Percentiles rank a stretch among this genome's conserved stretches.
These are phyloP conservation scores for Danio rerio DNA, from an alignment of 2,113 vertebrate species.

Conservation along the genomic window DNA sequence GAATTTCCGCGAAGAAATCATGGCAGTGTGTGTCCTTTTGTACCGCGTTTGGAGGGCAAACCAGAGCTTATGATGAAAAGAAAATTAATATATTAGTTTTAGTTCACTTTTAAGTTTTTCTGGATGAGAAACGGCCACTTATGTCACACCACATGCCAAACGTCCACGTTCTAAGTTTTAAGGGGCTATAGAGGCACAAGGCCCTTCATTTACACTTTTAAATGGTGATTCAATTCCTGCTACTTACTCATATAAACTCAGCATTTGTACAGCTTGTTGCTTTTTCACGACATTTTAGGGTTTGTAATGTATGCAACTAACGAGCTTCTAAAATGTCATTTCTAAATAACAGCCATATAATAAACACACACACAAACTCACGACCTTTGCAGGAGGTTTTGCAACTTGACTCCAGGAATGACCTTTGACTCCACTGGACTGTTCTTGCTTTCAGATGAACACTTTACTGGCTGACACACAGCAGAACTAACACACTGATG, in stretches of 20 bases:
- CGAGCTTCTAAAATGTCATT: background rate
- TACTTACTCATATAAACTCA: background rate
- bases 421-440: background rate
- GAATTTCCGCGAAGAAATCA: conserved; percentile 4
- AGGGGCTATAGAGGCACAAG: background rate
- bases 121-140: background rate
- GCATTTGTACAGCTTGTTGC: background rate
- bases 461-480: background rate
- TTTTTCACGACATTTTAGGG: background rate
- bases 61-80: background rate
- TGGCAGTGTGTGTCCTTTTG: conserved; percentile 27
- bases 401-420: conserved; percentile 9
- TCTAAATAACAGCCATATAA: background rate
- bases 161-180: background rate
- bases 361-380: background rate
- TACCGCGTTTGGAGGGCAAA: conserved; percentile 37
- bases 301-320: background rate
- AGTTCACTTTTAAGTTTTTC: background rate
- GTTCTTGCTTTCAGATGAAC: background rate
- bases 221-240: background rate
- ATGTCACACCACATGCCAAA: background rate
- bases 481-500: background rate
- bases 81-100: background rate
- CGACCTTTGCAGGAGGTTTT: background rate
- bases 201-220: background rate